A percentile compares a stretch with the other conserved stretches of the same genome.
phyloP scores from a whole-genome alignment of 1,140 invertebrate species.

The Oreohelix idahoensis region DNA sequence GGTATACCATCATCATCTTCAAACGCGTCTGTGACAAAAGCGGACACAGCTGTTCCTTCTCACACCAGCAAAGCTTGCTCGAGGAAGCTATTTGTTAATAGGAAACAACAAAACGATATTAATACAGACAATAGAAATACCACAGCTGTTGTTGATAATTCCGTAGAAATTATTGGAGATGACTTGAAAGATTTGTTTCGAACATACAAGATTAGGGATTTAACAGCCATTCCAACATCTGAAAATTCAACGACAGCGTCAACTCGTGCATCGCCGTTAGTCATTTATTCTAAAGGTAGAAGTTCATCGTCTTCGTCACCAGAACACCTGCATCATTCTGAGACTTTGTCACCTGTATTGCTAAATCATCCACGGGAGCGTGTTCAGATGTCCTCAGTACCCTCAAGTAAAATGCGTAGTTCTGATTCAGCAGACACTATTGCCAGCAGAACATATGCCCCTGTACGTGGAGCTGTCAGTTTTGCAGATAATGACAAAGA shows the following conservation, averaged over 20 bases:
- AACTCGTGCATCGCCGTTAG: neutral
- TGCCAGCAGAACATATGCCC: neutral
- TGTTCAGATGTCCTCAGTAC: neutral
- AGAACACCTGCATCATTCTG: neutral
- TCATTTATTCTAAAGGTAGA: neutral
- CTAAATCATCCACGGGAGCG: neutral
- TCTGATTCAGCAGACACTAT: neutral
- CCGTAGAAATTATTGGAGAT: neutral
- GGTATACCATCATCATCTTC: neutral
- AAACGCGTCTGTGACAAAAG: neutral
- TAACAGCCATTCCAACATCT: neutral
- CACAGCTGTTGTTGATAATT: neutral
- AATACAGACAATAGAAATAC: neutral
- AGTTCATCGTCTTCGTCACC: neutral
- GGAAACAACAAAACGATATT: neutral
- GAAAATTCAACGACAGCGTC: neutral
- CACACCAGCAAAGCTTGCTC: neutral
- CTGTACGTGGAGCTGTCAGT: too few relatives aligned
- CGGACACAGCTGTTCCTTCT: neutral
- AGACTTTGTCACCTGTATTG: neutral
- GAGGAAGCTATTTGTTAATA: neutral
- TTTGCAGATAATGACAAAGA: too few relatives aligned
- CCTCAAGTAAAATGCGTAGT: neutral
- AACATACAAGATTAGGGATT: neutral
- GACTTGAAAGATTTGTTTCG: neutral